These are phyloP conservation scores for Epinotia brunnichana DNA, from an alignment of 2,888 invertebrate genomes.

Conservation along the genomic window DNA sequence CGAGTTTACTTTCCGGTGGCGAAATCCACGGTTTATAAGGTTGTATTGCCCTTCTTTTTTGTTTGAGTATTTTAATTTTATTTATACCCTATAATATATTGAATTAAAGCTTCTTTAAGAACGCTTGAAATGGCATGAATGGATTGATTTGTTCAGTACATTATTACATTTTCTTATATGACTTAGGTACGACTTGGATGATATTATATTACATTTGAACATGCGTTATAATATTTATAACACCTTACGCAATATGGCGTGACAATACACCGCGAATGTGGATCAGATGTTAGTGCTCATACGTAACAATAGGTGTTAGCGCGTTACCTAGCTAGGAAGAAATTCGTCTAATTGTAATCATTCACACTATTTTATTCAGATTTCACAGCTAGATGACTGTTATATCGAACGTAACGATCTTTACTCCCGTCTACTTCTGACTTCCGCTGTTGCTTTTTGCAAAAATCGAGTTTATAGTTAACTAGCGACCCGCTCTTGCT, in stretches of 20 bases:
- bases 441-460: conserved; percentile 1
- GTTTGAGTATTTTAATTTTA: neutral
- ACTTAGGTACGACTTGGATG: neutral
- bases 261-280: conserved; percentile 55
- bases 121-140: neutral
- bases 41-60: conserved; percentile 6
- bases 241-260: conserved; percentile 46
- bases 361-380: conserved; percentile 48
- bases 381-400: conserved; percentile 35
- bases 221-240: conserved; percentile 32
- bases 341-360: conserved; percentile 51
- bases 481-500: too few relatives aligned
- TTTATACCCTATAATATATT: neutral
- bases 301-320: conserved; percentile 57
- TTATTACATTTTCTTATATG: conserved; percentile 3
- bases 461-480: neutral
- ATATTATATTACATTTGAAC: conserved; percentile 31
- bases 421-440: conserved; percentile 9
- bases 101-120: neutral
- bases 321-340: conserved; percentile 52
- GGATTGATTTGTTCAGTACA: neutral
- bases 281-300: conserved; percentile 49
- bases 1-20: conserved; percentile 40
- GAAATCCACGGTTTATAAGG: conserved; percentile 27
- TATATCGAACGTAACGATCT: conserved; percentile 36